Conservation (phyloP, 2,888 invertebrate species). For the Eugnorisma glareosa region DNA sequence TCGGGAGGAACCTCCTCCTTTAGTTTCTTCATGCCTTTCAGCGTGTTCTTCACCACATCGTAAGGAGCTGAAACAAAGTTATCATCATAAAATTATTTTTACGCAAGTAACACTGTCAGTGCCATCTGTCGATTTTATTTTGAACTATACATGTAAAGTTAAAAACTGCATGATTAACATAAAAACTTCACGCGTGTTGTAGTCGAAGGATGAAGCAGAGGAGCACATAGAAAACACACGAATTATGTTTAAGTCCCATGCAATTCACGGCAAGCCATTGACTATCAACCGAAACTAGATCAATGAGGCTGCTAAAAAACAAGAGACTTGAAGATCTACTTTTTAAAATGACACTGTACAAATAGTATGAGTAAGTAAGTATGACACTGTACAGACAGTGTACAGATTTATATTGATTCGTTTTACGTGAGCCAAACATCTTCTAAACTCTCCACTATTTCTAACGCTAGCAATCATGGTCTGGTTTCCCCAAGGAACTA, state of each 20-base stretch:
- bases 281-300: neutral
- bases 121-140: constrained; percentile 12
- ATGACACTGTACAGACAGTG: too few species aligned
- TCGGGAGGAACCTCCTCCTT: constrained; percentile 71
- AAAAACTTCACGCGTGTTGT: neutral
- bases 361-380: too few species aligned
- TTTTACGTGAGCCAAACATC: neutral
- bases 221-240: neutral
- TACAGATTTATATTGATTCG: neutral
- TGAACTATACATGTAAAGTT: neutral
- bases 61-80: constrained; percentile 76
- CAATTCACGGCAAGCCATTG: neutral
- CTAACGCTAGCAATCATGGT: neutral
- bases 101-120: neutral
- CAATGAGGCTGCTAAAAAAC: neutral
- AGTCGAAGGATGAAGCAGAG: neutral
- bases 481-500: constrained; percentile 2
- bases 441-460: neutral
- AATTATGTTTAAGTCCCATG: neutral
- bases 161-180: neutral
- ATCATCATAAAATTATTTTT: neutral
- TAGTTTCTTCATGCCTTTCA: constrained; percentile 75
- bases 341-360: neutral
- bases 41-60: constrained; percentile 73
- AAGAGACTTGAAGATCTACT: neutral